Evolutionary conservation across 2,888 invertebrate species (phyloP), one percentile per base, ranked within the genome.

Genomic region (Platynereis dumerilii): DNA sequence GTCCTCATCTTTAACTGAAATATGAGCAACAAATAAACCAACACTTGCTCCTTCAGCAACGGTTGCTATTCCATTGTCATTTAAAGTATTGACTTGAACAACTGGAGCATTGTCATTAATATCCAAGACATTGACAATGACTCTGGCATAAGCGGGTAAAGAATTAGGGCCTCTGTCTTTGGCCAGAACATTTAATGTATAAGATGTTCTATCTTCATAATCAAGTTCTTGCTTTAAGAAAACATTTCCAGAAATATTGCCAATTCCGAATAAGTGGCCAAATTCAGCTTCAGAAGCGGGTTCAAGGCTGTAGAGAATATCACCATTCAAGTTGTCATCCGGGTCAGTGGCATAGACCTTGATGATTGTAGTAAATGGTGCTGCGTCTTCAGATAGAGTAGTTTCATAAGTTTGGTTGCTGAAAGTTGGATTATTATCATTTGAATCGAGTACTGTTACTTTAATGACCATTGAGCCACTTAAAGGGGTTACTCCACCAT

Each of bases 371-470:
- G 65, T 69, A 10, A 58, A 58, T 22, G 60, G 44, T 1, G 65
- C 59, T n/a, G 54, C 44, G 55, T 71, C 64, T 59, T 70, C 70
- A 1, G 26, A 54, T 5, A 65, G 39, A 24, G 28, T 44, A 56
- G 69, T 66, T 17, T 26, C 29, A 45, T 69, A 70, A 3, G 27
- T 52, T 2, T 54, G 42, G 34, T 63, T 58, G 2, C 28, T 42
- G 58, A 80, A 74, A 15, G 69, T 62, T 0, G 80, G 80, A 1
- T 66, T 58, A 55, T 81, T 76, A 58, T 80, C 80, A 57, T 81
- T 81, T 22, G 59, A 66, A 24, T 69, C 69, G 10, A 57, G 42
- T 15, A 69, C 64, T 12, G 39, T 39, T 17, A 69, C 54, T 3
- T 42, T 55, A 22, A 69, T 58, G 20, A 56, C 39, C 29, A 68